Base-by-base conservation (phyloP, 2,888 invertebrate species). In the Drosophila tripunctata region DNA sequence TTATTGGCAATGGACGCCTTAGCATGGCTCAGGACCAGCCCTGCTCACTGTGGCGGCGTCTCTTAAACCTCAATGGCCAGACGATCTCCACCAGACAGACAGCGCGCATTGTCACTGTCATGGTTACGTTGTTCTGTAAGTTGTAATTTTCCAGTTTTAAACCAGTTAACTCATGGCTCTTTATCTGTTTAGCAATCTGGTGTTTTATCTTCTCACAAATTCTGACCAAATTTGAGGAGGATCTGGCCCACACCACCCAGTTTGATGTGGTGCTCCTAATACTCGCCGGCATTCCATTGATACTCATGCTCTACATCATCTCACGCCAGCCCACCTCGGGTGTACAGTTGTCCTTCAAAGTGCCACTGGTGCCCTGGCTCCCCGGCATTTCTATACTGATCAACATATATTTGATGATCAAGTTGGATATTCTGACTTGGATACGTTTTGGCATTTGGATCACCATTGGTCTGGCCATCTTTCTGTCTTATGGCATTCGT, bases 391-490 rank as follows among this genome's bases (percentile, higher is more conserved):
- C 97, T 87, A 95, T 97, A 68, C 93, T 96, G 76, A 93, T 96
- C 38, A 98, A 98, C 89, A 93, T 97, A 55, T 96, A 97, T 89
- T 92, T 98, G 17, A 97, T 98, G 96, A 78, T 90, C 6, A 88
- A 90, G 60, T 67, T 91, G 61, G 95, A 95, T 72, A 79, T 90
- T 0, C 92, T 93, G 69, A 97, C 97, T 0, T 98, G 98, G 97
- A 92, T 96, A n/a, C 92, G 96, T 73, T 96, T 97, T 88, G 92
- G 92, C 3, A 92, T 96, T 24, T 98, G 97, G 97, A 94, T 97
- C 92, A 89, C 90, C 8, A 91, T 97, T 69, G 97, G 97, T 94
- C 88, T 94, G 44, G 65, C 92, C 7, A 93, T 94, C 74, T 94
- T 94, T 80, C 93, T 94, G 76, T 88, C 90, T 50, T 94, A 94